A percentile compares a stretch with the other conserved stretches of the same genome.
Evolutionary conservation across 1,140 invertebrate species (phyloP).

Genomic region (Camponotus vicinus): DNA sequence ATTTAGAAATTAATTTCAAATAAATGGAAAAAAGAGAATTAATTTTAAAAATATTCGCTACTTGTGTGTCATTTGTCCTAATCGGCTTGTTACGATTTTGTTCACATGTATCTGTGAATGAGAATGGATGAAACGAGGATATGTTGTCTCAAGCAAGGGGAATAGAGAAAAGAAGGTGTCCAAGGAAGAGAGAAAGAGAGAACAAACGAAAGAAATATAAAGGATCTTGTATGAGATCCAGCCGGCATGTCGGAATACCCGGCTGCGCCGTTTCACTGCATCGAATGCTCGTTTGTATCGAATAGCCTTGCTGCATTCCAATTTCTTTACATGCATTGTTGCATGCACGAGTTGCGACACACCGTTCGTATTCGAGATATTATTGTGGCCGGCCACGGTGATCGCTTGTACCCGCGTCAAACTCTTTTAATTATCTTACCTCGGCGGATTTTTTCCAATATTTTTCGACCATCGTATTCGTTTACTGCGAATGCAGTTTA

Average conservation of each 20-base stretch:
- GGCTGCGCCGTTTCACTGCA: neutral
- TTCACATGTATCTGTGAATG: neutral
- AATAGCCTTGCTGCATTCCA: slow-evolving; percentile 24
- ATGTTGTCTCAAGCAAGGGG: neutral
- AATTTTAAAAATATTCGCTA: neutral
- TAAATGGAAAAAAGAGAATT: neutral
- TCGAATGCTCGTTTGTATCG: slow-evolving; percentile 32
- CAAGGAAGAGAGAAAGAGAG: neutral
- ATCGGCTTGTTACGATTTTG: neutral
- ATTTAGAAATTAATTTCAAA: neutral
- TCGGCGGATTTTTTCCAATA: slow-evolving; percentile 13
- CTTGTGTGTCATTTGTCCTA: neutral
- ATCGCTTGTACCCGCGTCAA: slow-evolving; percentile 3
- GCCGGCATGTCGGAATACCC: slow-evolving; percentile 28
- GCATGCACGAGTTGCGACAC: slow-evolving; percentile 42
- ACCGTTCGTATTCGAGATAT: slow-evolving; percentile 32
- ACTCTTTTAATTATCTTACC: slow-evolving; percentile 50
- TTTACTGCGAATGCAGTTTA: neutral
- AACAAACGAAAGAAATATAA: slow-evolving; percentile 45
- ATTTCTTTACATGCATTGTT: slow-evolving; percentile 43
- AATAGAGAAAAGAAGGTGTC: neutral
- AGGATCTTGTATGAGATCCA: slow-evolving; percentile 23
- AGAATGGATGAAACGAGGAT: slow-evolving; percentile 27
- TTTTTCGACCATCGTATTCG: neutral
- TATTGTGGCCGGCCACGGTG: neutral